Evolutionary conservation across 2,113 vertebrate genomes (phyloP).

Genomic region (Carettochelys insculpta): DNA sequence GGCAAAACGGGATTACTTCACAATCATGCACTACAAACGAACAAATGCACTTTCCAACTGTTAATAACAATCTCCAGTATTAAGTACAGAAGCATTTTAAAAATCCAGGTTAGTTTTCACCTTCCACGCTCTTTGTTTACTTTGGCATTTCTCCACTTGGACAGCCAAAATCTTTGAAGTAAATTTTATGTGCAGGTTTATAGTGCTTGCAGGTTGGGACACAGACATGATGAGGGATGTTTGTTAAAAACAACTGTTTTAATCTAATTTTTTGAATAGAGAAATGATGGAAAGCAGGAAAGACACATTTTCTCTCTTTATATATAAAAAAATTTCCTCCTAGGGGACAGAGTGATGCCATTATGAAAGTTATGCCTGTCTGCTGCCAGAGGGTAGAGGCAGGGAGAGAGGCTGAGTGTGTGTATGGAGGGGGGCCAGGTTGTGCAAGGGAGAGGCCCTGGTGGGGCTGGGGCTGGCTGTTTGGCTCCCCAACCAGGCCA

Average conservation of each 20-base stretch:
- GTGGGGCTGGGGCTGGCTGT: too few relatives aligned
- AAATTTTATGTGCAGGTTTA: conserved; percentile 16
- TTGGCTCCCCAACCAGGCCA: too few relatives aligned
- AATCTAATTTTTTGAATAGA: neutral
- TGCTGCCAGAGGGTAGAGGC: too few relatives aligned
- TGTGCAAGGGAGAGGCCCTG: too few relatives aligned
- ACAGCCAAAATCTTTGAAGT: neutral
- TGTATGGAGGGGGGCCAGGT: too few relatives aligned
- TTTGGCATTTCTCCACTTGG: neutral
- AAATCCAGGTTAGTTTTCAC: neutral
- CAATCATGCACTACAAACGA: neutral
- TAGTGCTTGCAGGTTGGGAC: neutral
- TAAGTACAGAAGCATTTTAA: neutral
- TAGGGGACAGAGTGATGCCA: too few relatives aligned
- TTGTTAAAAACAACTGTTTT: conserved; percentile 5
- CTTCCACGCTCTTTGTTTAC: neutral
- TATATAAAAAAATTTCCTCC: too few relatives aligned
- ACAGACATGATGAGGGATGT: neutral
- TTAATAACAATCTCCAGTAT: neutral
- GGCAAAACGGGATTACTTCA: neutral
- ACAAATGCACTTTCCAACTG: neutral
- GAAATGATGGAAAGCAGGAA: neutral
- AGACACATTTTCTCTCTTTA: neutral
- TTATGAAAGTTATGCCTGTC: too few relatives aligned
- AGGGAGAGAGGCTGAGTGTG: too few relatives aligned